A percentile compares a stretch with the other conserved stretches of the same genome.
Evolutionary conservation across 2,888 invertebrate genomes (phyloP).

Genomic region (Acanthosoma haemorrhoidale): DNA sequence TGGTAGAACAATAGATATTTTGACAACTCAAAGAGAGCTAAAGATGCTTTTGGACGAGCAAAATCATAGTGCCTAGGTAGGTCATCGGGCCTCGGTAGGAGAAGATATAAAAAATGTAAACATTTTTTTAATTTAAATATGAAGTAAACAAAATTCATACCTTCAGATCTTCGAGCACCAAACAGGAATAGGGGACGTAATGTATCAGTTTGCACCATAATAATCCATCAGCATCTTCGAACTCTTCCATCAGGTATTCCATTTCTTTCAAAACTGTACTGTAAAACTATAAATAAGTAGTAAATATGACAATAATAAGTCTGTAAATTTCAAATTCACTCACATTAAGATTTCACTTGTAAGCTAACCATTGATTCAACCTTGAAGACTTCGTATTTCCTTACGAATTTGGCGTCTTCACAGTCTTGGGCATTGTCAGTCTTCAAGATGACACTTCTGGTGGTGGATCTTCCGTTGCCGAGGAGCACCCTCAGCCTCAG

Average conservation of each 20-base stretch:
- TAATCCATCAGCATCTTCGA: conserved; percentile 23
- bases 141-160: too few relatives aligned
- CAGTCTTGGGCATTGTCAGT: neutral
- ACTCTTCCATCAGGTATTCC: conserved; percentile 29
- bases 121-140: too few relatives aligned
- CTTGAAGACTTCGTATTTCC: neutral
- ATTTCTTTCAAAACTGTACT: conserved; percentile 19
- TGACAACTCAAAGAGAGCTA: too few relatives aligned
- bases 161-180: conserved; percentile 28
- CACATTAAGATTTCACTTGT: neutral
- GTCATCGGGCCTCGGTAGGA: too few relatives aligned
- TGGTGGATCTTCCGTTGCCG: neutral
- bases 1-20: too few relatives aligned
- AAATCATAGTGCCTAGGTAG: too few relatives aligned
- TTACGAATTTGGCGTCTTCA: neutral
- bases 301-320: neutral
- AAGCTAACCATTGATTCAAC: neutral
- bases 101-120: too few relatives aligned
- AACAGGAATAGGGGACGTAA: conserved; percentile 25
- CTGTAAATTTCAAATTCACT: neutral
- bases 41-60: too few relatives aligned
- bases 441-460: conserved; percentile 2
- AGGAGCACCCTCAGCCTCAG: conserved; percentile 16
- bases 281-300: conserved; percentile 20
- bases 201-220: conserved; percentile 28